Conservation (phyloP, 1,140 invertebrate genomes). For the Eupeodes corollae region DNA sequence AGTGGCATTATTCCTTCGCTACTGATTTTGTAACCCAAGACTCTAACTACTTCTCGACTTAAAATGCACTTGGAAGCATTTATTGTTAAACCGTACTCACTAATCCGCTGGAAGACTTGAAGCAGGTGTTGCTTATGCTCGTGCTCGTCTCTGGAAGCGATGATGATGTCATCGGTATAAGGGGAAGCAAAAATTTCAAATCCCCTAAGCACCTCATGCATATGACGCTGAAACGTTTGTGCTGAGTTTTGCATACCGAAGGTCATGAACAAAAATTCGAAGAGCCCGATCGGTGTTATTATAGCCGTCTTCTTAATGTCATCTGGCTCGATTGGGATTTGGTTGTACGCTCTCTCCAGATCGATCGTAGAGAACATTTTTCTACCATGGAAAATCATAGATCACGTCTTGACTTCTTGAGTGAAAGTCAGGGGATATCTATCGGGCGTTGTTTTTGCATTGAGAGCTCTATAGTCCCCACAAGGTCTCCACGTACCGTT, state of each 20-base stretch:
- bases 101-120: no score
- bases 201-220: conserved; percentile 36
- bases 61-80: conserved; percentile 22
- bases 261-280: conserved; percentile 39
- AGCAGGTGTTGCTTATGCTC: conserved; percentile 25
- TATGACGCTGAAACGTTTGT: no score
- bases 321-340: conserved; percentile 25
- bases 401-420: no score
- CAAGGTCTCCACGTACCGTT: no score
- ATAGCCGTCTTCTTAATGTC: conserved; percentile 34
- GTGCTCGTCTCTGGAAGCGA: conserved; percentile 27
- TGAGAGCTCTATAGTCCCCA: no score
- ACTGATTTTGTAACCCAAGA: conserved; percentile 14
- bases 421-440: no score
- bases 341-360: conserved; percentile 43
- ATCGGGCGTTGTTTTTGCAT: no score
- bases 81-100: conserved; percentile 16
- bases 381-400: no score
- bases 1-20: conserved; percentile 12
- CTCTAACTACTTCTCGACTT: conserved; percentile 14
- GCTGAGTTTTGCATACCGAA: no score
- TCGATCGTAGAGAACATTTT: no score
- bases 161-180: conserved; percentile 42
- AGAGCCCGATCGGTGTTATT: conserved; percentile 31
- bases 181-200: conserved; percentile 26